These are phyloP conservation scores for Bellardia pandia DNA, from an alignment of 2,888 invertebrate species.

Conservation along the genomic window DNA sequence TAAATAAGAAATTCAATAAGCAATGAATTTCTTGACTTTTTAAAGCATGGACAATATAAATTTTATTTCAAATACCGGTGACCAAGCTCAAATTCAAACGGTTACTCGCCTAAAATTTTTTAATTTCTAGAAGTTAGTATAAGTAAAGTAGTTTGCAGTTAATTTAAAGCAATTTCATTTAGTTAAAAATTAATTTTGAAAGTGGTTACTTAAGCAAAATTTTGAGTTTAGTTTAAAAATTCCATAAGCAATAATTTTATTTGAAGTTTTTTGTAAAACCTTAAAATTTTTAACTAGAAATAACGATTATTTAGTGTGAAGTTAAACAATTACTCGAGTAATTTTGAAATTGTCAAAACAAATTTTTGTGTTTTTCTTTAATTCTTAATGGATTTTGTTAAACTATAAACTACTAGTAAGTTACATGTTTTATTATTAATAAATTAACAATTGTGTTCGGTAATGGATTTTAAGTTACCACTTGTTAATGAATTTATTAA, in stretches of 20 bases:
- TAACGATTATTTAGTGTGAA: not conserved
- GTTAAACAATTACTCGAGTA: not conserved
- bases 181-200: not conserved
- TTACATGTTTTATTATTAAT: not conserved
- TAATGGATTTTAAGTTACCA: not conserved
- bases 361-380: too few species aligned
- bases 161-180: not conserved
- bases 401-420: too few species aligned
- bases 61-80: not conserved
- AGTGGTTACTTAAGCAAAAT: conserved; percentile 1
- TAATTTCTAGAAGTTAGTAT: not conserved
- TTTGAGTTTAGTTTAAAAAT: not conserved
- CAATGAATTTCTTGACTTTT: not conserved
- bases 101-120: not conserved
- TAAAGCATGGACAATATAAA: not conserved
- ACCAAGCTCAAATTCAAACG: not conserved
- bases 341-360: too few species aligned
- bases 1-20: not conserved
- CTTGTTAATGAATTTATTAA: not conserved
- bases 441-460: not conserved
- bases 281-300: too few species aligned
- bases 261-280: not conserved
- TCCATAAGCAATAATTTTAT: not conserved
- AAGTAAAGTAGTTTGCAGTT: not conserved
- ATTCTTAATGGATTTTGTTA: too few species aligned